Evolutionary conservation across 2,888 invertebrate species (phyloP).

Genomic region (Epinotia bilunana): DNA sequence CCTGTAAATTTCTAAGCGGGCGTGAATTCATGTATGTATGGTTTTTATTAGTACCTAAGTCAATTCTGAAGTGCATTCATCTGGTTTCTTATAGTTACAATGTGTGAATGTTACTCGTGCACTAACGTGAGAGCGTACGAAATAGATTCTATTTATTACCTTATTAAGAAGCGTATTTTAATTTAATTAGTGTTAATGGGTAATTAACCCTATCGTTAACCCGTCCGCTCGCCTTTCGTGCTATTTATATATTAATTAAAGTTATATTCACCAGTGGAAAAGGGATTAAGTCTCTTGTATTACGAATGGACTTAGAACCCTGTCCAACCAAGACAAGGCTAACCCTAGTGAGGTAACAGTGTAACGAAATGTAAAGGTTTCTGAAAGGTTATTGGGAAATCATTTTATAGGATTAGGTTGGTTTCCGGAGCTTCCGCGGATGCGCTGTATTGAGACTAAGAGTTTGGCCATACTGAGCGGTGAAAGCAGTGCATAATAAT

Average conservation of each 20-base stretch:
- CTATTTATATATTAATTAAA: slow-evolving; percentile 44
- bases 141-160: slow-evolving; percentile 29
- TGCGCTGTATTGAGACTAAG: no score
- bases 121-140: slow-evolving; percentile 2
- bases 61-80: no score
- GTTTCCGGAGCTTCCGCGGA: no score
- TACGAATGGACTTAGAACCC: not conserved
- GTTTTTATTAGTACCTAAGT: no score
- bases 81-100: not conserved
- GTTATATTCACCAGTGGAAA: not conserved
- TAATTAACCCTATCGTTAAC: slow-evolving; percentile 44
- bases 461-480: no score
- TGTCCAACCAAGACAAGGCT: not conserved
- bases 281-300: not conserved
- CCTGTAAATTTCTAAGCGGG: no score
- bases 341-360: slow-evolving; percentile 16
- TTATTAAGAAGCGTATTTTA: slow-evolving; percentile 33
- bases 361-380: slow-evolving; percentile 25
- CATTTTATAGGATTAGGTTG: not conserved
- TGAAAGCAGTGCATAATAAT: no score
- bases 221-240: slow-evolving; percentile 41
- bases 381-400: slow-evolving; percentile 8
- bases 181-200: slow-evolving; percentile 43
- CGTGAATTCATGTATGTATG: no score
- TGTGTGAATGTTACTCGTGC: not conserved